phyloP scores from a whole-genome alignment of 2,113 vertebrate genomes.

The Rhinoderma darwinii region DNA sequence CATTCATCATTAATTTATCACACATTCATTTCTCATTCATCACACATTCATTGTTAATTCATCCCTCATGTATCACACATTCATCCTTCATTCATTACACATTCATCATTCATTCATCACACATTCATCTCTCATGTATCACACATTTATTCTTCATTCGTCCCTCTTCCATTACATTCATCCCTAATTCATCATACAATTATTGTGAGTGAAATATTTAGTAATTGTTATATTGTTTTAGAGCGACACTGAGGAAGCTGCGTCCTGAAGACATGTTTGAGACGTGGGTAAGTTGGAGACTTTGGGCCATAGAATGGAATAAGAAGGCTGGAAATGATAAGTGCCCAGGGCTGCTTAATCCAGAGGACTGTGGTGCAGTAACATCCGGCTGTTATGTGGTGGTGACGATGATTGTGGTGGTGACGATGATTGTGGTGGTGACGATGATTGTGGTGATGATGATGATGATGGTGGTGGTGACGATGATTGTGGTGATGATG shows the following conservation, averaged over 20 bases:
- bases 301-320: too few relatives aligned
- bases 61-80: not conserved
- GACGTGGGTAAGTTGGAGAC: conserved; percentile 94
- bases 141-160: too few relatives aligned
- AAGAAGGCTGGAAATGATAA: too few relatives aligned
- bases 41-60: not conserved
- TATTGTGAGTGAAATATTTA: not conserved
- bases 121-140: too few relatives aligned
- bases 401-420: too few relatives aligned
- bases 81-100: not conserved
- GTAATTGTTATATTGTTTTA: conserved; percentile 63
- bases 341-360: not conserved
- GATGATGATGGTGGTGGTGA: too few relatives aligned
- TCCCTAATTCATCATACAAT: not conserved
- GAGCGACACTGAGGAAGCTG: conserved; percentile 91
- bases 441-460: too few relatives aligned
- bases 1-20: not conserved
- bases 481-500: too few relatives aligned
- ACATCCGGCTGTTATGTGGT: too few relatives aligned
- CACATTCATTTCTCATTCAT: not conserved
- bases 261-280: conserved; percentile 97
- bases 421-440: too few relatives aligned
- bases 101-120: too few relatives aligned
- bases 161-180: too few relatives aligned
- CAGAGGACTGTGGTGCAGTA: not conserved